Evolutionary conservation across 2,888 invertebrate genomes (phyloP).

Genomic region (Cremastinae sp.): DNA sequence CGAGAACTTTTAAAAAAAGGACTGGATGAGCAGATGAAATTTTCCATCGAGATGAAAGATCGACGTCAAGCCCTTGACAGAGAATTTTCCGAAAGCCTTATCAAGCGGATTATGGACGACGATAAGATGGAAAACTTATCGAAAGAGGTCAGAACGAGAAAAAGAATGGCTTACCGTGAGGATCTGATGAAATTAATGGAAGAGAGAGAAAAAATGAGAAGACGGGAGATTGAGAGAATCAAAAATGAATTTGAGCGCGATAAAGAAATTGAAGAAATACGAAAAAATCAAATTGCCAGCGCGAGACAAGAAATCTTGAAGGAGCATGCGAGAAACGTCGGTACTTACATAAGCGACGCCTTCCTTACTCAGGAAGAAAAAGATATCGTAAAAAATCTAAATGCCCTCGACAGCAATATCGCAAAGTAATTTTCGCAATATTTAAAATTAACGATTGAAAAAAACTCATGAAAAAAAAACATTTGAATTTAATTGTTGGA

Average conservation of each 20-base stretch:
- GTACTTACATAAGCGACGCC: conserved; percentile 46
- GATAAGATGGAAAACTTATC: conserved; percentile 68
- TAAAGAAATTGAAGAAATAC: conserved; percentile 35
- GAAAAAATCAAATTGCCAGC: conserved; percentile 46
- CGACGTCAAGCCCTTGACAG: conserved; percentile 67
- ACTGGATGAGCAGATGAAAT: conserved; percentile 69
- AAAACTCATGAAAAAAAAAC: too few species aligned
- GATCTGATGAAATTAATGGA: conserved; percentile 70
- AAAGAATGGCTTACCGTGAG: conserved; percentile 65
- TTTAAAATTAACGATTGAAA: not conserved
- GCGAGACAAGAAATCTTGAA: conserved; percentile 68
- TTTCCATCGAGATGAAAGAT: conserved; percentile 65
- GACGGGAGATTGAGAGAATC: conserved; percentile 55
- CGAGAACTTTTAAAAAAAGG: conserved; percentile 62
- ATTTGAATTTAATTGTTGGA: too few species aligned
- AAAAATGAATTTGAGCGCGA: conserved; percentile 54
- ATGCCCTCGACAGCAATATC: not conserved
- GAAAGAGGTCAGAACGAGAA: conserved; percentile 66
- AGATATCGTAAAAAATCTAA: conserved; percentile 53
- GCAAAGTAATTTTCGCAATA: not conserved
- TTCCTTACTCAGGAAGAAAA: conserved; percentile 66
- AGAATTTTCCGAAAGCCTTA: conserved; percentile 69
- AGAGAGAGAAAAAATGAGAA: conserved; percentile 65
- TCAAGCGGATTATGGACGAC: conserved; percentile 69
- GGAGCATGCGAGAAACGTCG: conserved; percentile 69